Conservation (phyloP, 1,140 invertebrate species). For the Ostrea edulis region DNA sequence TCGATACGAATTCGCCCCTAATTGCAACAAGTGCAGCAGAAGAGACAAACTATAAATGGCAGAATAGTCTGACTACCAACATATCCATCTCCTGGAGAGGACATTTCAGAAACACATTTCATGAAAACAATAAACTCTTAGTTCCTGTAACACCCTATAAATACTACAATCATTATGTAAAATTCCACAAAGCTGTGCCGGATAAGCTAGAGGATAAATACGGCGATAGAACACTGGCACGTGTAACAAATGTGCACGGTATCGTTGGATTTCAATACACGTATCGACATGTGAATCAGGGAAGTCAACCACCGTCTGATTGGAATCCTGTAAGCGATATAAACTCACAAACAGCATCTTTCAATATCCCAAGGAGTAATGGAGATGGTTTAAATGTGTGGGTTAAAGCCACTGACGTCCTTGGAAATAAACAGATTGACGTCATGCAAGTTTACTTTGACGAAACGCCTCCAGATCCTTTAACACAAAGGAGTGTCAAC, state of each 20-base stretch:
- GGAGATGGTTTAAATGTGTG: constrained; percentile 49
- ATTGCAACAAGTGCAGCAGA: constrained; percentile 43
- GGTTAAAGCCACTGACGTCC: constrained; percentile 53
- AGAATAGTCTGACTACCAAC: constrained; percentile 12
- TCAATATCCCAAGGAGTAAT: constrained; percentile 19
- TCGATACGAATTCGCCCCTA: constrained; percentile 28
- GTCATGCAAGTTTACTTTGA: constrained; percentile 47
- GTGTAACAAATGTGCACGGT: constrained; percentile 55
- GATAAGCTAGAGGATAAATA: constrained; percentile 50
- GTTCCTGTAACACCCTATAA: constrained; percentile 48
- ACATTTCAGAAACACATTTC: constrained; percentile 51
- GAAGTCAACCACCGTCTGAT: background rate
- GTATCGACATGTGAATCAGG: background rate
- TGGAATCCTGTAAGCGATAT: background rate
- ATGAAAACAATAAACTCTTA: constrained; percentile 49
- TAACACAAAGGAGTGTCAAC: background rate
- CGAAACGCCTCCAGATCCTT: constrained; percentile 20
- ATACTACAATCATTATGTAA: constrained; percentile 39
- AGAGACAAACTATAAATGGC: constrained; percentile 50
- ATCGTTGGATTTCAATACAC: constrained; percentile 52
- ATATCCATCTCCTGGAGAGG: constrained; percentile 37
- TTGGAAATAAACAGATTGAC: constrained; percentile 39
- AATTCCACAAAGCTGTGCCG: constrained; percentile 32
- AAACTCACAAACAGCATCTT: background rate
- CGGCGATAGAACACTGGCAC: constrained; percentile 45